phyloP scores from a whole-genome alignment of 1,140 invertebrate species.

The Lucilia cuprina region DNA sequence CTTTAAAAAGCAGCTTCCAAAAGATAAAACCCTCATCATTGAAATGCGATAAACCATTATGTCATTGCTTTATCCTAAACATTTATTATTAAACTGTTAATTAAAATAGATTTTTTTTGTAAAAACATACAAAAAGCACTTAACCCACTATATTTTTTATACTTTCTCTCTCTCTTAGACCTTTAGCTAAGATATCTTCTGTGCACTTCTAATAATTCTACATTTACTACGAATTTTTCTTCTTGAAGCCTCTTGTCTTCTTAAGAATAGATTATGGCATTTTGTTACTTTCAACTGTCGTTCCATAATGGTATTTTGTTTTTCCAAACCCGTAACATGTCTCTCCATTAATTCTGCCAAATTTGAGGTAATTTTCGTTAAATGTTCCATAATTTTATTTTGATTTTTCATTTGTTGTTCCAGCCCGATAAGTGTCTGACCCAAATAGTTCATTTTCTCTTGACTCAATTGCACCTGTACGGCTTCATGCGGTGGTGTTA shows the following conservation, averaged over 20 bases:
- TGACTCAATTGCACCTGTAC: not conserved
- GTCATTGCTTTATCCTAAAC: too few species aligned
- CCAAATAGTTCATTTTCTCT: not conserved
- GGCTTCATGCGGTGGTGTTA: not conserved
- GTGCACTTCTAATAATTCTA: too few species aligned
- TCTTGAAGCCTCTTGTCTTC: not conserved
- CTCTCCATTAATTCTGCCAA: not conserved
- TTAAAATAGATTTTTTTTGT: too few species aligned
- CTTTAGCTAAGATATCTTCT: too few species aligned
- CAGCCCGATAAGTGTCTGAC: not conserved
- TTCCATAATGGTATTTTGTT: not conserved
- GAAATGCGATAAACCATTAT: too few species aligned
- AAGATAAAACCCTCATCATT: too few species aligned
- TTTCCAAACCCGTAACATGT: not conserved
- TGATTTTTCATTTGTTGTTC: not conserved
- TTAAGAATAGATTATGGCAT: not conserved
- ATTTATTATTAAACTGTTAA: too few species aligned
- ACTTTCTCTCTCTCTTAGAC: too few species aligned
- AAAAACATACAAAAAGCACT: too few species aligned
- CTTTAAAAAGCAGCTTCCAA: too few species aligned
- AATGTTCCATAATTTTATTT: not conserved
- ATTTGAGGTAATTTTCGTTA: not conserved
- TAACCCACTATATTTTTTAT: too few species aligned
- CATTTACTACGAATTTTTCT: not conserved
- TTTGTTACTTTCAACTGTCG: not conserved